phyloP scores from a whole-genome alignment of 2,888 invertebrate species.

The Synergus laeviventris region DNA sequence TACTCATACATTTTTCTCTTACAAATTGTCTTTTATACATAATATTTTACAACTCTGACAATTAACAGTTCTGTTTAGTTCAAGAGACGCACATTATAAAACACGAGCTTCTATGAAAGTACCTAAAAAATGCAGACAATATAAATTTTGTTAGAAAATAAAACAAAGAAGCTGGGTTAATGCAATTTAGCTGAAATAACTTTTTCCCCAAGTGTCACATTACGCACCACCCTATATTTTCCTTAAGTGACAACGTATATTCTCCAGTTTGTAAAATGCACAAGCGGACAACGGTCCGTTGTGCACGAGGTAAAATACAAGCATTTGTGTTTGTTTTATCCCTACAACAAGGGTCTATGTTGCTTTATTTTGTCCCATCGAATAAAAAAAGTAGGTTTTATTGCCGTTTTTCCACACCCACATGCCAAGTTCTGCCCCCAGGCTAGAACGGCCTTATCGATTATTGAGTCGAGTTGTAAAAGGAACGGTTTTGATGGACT shows the following conservation, averaged over 20 bases:
- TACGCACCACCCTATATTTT: background rate
- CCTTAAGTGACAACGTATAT: background rate
- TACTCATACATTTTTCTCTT: background rate
- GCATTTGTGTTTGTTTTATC: slow-evolving; percentile 23
- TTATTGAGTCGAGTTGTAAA: slow-evolving; percentile 62
- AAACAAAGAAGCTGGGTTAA: background rate
- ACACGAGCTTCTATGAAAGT: background rate
- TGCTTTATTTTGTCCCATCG: slow-evolving; percentile 42
- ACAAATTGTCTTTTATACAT: background rate
- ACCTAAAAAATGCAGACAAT: background rate
- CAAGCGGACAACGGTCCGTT: background rate
- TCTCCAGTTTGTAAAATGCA: slow-evolving; percentile 10
- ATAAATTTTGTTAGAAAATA: background rate
- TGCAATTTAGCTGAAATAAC: slow-evolving; percentile 10
- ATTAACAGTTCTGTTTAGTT: background rate
- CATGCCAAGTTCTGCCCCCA: slow-evolving; percentile 40
- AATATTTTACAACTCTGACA: background rate
- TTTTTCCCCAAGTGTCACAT: background rate
- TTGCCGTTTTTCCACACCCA: slow-evolving; percentile 37
- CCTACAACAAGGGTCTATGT: slow-evolving; percentile 19
- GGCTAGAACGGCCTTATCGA: slow-evolving; percentile 53
- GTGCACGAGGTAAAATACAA: slow-evolving; percentile 6
- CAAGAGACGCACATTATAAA: background rate
- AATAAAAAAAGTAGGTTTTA: slow-evolving; percentile 40
- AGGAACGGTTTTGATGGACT: slow-evolving; percentile 64